A percentile compares a stretch with the other conserved stretches of the same genome.
These are phyloP conservation scores for Bombus confusus DNA, from an alignment of 1,140 invertebrate genomes.

Conservation along the genomic window DNA sequence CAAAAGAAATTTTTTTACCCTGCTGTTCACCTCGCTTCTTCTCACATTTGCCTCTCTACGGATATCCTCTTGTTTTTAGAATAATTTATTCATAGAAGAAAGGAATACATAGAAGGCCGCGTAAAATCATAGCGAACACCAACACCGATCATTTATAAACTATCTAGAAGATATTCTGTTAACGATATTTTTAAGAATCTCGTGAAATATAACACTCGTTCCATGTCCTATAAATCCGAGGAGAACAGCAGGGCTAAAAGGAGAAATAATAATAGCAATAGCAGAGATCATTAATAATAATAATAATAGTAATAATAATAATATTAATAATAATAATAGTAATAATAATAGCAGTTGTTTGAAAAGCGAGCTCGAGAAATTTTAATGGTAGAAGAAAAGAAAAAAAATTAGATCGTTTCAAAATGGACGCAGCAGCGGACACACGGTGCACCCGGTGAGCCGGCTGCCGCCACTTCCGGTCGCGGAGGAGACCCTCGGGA, in stretches of 20 bases:
- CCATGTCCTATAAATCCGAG: not conserved
- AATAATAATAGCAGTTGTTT: not conserved
- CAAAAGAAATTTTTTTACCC: not conserved
- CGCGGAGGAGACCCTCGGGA: slow-evolving; percentile 71
- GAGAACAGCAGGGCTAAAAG: not conserved
- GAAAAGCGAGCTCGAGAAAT: not conserved
- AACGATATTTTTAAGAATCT: not conserved
- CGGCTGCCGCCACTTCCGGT: slow-evolving; percentile 65
- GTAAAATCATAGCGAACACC: not conserved
- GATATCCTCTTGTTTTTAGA: not conserved
- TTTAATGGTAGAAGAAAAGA: not conserved
- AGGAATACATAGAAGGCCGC: not conserved
- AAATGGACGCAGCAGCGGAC: slow-evolving; percentile 48
- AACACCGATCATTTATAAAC: not conserved
- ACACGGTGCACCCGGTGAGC: slow-evolving; percentile 50
- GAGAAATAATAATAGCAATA: not conserved
- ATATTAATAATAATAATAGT: not conserved
- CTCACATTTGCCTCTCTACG: not conserved
- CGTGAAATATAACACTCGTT: not conserved
- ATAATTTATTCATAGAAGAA: not conserved
- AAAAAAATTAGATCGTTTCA: slow-evolving; percentile 6
- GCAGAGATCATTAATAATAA: not conserved
- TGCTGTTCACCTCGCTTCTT: not conserved
- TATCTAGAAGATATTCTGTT: not conserved
- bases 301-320: not conserved